These are phyloP conservation scores for Diadromus collaris DNA, from an alignment of 2,888 invertebrate species.

Conservation along the genomic window DNA sequence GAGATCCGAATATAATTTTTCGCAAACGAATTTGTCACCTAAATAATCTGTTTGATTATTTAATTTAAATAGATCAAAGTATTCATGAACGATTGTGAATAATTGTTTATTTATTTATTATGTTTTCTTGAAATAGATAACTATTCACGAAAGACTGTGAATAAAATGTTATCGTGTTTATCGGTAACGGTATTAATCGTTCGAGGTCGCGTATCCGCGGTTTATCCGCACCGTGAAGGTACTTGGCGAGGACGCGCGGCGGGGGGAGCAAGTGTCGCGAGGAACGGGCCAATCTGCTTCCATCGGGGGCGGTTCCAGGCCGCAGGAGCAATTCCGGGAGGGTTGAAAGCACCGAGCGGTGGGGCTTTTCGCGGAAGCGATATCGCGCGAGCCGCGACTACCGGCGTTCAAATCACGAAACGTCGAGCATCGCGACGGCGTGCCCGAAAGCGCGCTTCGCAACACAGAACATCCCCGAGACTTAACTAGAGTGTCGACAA, in stretches of 20 bases:
- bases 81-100: background rate
- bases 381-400: constrained; percentile 63
- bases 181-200: background rate
- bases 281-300: constrained; percentile 70
- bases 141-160: background rate
- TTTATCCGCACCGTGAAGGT: background rate
- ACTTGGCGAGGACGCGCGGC: constrained; percentile 31
- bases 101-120: too few relatives aligned
- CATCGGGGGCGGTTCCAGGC: constrained; percentile 76
- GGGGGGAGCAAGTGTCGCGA: constrained; percentile 64
- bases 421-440: constrained; percentile 65
- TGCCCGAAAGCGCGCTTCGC: constrained; percentile 13
- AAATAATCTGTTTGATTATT: too few relatives aligned
- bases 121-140: too few relatives aligned
- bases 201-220: background rate
- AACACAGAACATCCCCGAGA: background rate
- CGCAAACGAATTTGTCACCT: background rate
- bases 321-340: constrained; percentile 53
- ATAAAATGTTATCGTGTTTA: constrained; percentile 7
- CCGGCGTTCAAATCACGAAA: constrained; percentile 79
- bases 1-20: background rate
- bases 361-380: constrained; percentile 55
- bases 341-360: constrained; percentile 59
- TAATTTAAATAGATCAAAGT: background rate
- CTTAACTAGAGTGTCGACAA: background rate